Base-by-base conservation (phyloP, 2,888 invertebrate species). In the Heterodera filipjevi region DNA sequence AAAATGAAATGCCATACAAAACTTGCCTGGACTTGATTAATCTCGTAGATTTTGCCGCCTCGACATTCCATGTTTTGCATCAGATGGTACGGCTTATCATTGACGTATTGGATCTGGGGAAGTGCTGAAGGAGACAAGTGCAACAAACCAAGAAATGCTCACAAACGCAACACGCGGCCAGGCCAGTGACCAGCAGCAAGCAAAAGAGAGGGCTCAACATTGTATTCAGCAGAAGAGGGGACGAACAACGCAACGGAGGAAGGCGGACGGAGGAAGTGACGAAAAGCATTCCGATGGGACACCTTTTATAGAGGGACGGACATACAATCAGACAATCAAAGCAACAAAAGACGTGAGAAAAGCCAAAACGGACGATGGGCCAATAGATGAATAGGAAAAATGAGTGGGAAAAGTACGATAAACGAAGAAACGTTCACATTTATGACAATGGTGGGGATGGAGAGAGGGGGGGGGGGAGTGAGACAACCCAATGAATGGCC, bases 41-140 rank as follows among this genome's bases (percentile, higher is more conserved):
- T 86, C 74, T 87, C 87, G 79, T 83, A 86, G 6, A 86, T 83
- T 81, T 87, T 87, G 71, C 83, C 84, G n/a, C 87, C 87, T 75
- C 84, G 83, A 79, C 87, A 87, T 77, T 87, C 87, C 78, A 85
- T 86, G 74, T 82, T 83, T 76, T 86, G 86, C 79, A 85, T 84
- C 8, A 87, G 80, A 76, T 86, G 74, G 77, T 85, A 87, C 19
- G 86, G 85, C 66, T 84, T 79, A 35, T 85, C 83, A 77, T 86
- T 87, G 46, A 87, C 84, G 53, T 81, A 84, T 76, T 86, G 85
- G 8, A 85, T 82, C 35, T 84, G 82, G 3, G 87, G 87, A 35
- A 87, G 82, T 35, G 83, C 87, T 87, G 79, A 53, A 59, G 35
- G 30, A 78, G 16, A n/a, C n/a, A 59, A 59, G 27, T 22, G 59